Conservation (phyloP, 2,113 vertebrate species). For the Stercorarius parasiticus region DNA sequence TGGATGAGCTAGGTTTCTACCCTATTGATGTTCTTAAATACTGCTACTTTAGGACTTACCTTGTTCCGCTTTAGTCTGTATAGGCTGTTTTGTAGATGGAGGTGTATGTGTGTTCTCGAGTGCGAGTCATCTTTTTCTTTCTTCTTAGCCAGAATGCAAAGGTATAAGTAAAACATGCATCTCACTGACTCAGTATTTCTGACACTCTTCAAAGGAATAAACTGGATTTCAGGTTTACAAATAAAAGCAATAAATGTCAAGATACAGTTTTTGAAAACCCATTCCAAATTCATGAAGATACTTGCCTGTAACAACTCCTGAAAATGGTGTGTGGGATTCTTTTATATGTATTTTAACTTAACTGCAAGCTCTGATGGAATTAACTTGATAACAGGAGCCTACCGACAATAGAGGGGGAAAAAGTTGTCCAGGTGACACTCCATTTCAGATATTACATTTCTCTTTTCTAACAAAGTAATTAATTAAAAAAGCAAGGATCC, state of each 20-base stretch:
- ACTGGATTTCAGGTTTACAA: constrained; percentile 59
- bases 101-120: not conserved
- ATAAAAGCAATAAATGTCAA: constrained; percentile 61
- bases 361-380: constrained; percentile 19
- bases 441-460: constrained; percentile 8
- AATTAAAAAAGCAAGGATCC: not conserved
- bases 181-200: not conserved
- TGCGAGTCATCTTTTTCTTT: not conserved
- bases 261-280: constrained; percentile 24
- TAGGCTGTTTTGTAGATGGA: constrained; percentile 35
- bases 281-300: constrained; percentile 36
- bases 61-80: constrained; percentile 18
- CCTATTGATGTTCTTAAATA: not conserved
- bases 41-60: not conserved
- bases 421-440: constrained; percentile 36
- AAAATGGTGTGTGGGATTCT: constrained; percentile 1
- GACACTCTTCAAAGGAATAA: constrained; percentile 25
- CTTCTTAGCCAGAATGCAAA: constrained; percentile 25
- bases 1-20: not conserved
- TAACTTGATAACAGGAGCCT: not conserved
- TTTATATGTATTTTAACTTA: constrained; percentile 38
- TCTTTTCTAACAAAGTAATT: constrained; percentile 27
- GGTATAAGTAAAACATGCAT: not conserved
- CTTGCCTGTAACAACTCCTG: constrained; percentile 15
- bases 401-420: not conserved